Evolutionary conservation across 2,888 invertebrate species (phyloP).

Genomic region (Dendrolimus houi): DNA sequence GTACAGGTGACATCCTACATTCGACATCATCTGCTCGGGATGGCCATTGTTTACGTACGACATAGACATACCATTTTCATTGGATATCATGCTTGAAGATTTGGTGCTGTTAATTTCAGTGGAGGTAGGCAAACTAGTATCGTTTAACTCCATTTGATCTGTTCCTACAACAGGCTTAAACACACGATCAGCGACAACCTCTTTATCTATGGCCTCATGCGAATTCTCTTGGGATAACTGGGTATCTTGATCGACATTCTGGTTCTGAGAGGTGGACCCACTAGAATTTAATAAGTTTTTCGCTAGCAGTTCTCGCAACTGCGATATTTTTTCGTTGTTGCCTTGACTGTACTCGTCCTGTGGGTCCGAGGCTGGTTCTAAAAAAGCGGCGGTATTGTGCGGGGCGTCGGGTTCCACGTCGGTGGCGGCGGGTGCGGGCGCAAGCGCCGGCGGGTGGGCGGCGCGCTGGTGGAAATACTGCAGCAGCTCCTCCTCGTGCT

Average conservation of each 20-base stretch:
- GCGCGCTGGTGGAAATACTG: constrained; percentile 84
- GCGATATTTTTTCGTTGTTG: constrained; percentile 82
- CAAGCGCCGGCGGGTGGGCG: constrained; percentile 35
- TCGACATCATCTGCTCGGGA: constrained; percentile 29
- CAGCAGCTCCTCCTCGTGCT: constrained; percentile 89
- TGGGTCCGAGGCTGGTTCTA: constrained; percentile 60
- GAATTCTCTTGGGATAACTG: constrained; percentile 28
- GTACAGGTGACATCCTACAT: constrained; percentile 37
- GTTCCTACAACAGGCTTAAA: constrained; percentile 43
- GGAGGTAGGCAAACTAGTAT: constrained; percentile 26
- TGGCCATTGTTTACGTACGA: constrained; percentile 31
- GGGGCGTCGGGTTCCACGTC: constrained; percentile 15
- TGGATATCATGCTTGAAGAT: constrained; percentile 31
- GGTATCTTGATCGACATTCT: constrained; percentile 30
- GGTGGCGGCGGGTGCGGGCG: constrained; percentile 11
- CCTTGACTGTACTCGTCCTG: constrained; percentile 68
- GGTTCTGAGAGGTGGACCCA: constrained; percentile 42
- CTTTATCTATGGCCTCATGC: constrained; percentile 20
- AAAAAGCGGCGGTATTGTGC: constrained; percentile 42
- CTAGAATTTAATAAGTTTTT: constrained; percentile 77
- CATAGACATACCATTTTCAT: constrained; percentile 41
- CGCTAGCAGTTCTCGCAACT: constrained; percentile 82
- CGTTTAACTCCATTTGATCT: constrained; percentile 32
- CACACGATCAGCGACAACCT: constrained; percentile 39
- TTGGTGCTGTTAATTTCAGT: constrained; percentile 29